Base-by-base conservation (phyloP, 1,140 invertebrate genomes). In the Harpegnathos saltator region DNA sequence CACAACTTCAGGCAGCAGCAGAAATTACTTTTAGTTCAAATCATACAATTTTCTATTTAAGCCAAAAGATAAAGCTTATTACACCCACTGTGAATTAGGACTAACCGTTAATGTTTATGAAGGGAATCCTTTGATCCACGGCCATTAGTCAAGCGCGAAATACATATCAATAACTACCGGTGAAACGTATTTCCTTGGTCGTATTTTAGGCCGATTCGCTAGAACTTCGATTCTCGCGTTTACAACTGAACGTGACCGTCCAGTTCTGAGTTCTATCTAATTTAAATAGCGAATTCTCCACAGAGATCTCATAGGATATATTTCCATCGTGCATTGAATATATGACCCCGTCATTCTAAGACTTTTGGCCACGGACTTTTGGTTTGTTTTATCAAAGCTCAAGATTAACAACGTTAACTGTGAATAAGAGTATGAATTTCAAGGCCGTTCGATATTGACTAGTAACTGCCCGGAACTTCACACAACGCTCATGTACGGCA, bases 121-220 rank as follows among this genome's bases (percentile, higher is more conserved):
- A 12, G 56, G 14, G 65, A 69, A 80, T 69, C 58, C 65, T 59
- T 80, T 54, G 59, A 71, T n/a, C n/a, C n/a, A n/a, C n/a, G n/a
- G n/a, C n/a, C 12, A 78, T 11, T 68, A 44, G 19, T 77, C 66
- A 66, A 71, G 69, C 38, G 29, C 1, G 1, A 71, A 2, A 80
- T 80, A 80, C 75, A 80, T 80, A 80, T 80, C 75, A 80, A 48
- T 78, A 22, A 44, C 0, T n/a, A 44, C 58, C 7, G 44, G 1
- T 59, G 38, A 78, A 80, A 15, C 2, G 4, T 71, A 66, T 77
- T 44, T 56, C 15, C 33, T 59, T 69, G 17, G 14, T 59, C 14
- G 38, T 44, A 69, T 56, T 38, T 68, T 33, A 56, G 54, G 2
- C 38, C 1, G 29, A 19, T 26, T 66, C n/a, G 22, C 69, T 29